These are phyloP conservation scores for Ctenodactylus gundi DNA, from an alignment of 2,113 vertebrate genomes.

Conservation along the genomic window DNA sequence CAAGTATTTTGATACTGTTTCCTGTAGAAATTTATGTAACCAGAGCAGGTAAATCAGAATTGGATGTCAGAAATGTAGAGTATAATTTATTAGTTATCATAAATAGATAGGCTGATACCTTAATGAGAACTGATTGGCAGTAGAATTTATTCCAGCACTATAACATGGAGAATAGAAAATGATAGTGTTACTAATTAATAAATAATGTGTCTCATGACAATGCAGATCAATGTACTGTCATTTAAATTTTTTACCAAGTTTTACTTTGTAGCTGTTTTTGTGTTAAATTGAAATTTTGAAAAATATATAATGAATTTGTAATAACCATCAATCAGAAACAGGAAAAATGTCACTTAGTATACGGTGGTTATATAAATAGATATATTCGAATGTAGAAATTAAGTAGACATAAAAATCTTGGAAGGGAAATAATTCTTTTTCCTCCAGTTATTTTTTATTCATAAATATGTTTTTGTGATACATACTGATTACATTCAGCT, in stretches of 20 bases:
- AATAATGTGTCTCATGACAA: slow-evolving; percentile 49
- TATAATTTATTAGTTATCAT: slow-evolving; percentile 36
- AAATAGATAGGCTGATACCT: slow-evolving; percentile 47
- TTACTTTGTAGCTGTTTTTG: slow-evolving; percentile 35
- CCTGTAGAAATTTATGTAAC: slow-evolving; percentile 41
- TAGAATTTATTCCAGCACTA: slow-evolving; percentile 39
- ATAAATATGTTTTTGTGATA: no score
- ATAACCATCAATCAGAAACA: not conserved
- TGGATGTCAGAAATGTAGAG: slow-evolving; percentile 49
- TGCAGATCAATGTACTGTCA: not conserved
- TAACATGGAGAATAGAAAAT: slow-evolving; percentile 52
- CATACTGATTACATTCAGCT: no score
- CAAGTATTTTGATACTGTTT: slow-evolving; percentile 44
- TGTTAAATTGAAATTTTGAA: slow-evolving; percentile 9
- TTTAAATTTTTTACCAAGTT: slow-evolving; percentile 51
- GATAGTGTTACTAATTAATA: slow-evolving; percentile 44
- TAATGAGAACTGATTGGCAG: slow-evolving; percentile 56
- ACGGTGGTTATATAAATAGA: not conserved
- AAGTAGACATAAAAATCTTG: slow-evolving; percentile 33
- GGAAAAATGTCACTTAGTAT: not conserved
- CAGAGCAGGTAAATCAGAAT: slow-evolving; percentile 34
- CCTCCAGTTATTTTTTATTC: no score
- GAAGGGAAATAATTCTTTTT: slow-evolving; percentile 8
- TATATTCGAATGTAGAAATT: slow-evolving; percentile 16
- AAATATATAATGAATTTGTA: not conserved